Evolutionary conservation across 2,797 vertebrate species (phyloP).

Genomic region (Pelodytes ibericus): DNA sequence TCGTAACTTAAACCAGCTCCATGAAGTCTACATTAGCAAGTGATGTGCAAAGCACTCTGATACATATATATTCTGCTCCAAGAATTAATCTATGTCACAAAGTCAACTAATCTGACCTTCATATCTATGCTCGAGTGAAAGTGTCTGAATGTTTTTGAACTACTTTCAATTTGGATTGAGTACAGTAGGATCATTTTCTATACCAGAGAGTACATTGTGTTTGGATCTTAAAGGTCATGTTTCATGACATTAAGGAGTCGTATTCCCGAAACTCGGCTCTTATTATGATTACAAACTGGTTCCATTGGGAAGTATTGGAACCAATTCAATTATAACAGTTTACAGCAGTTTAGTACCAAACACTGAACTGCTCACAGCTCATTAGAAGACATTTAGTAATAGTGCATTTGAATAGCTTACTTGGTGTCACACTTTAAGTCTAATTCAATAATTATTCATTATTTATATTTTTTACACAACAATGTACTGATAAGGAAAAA

Average conservation of each 20-base stretch:
- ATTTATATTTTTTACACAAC: not conserved
- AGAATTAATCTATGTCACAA: not conserved
- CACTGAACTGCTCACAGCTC: not conserved
- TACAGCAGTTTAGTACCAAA: slow-evolving; percentile 35
- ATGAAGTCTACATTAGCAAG: no score
- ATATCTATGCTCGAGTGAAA: not conserved
- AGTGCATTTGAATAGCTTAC: not conserved
- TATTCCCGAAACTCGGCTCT: slow-evolving; percentile 42
- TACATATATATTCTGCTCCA: not conserved
- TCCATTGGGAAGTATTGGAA: slow-evolving; percentile 4
- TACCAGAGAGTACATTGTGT: slow-evolving; percentile 6
- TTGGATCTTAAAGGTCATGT: slow-evolving; percentile 46
- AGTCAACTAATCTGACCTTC: not conserved
- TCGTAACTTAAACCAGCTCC: no score
- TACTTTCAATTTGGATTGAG: not conserved
- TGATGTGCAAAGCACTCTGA: no score
- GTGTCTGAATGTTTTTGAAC: slow-evolving; percentile 15
- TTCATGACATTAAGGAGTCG: slow-evolving; percentile 51
- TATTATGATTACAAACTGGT: slow-evolving; percentile 49
- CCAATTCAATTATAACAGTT: not conserved
- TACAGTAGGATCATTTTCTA: slow-evolving; percentile 30
- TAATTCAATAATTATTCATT: not conserved
- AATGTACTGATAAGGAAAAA: not conserved
- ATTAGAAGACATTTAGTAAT: not conserved
- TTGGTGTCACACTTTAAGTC: not conserved